Base-by-base conservation (phyloP, 2,888 invertebrate genomes). In the Schrankia costaestrigalis region DNA sequence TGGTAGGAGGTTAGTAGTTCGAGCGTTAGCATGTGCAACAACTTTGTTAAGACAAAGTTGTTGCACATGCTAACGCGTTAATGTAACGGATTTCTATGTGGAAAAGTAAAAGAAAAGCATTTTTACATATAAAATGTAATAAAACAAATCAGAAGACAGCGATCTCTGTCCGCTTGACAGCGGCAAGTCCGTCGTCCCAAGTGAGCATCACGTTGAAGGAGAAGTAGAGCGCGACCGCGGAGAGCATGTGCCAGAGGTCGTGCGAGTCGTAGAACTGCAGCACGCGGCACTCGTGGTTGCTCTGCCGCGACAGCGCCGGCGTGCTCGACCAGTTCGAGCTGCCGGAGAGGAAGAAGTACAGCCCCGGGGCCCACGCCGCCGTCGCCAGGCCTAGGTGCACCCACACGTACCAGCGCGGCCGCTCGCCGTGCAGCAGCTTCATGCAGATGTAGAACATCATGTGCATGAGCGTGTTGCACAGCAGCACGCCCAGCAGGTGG, bases 201-300 rank as follows among this genome's bases (percentile, higher is more conserved):
- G 95, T 93, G 44, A 96, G 87, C 63, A 96, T 79, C 22, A 92
- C 92, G 91, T 94, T 93, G 76, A 95, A 95, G 22, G 94, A 93
- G 69, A 95, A 92, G 72, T 94, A 96, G 89, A 96, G 92, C 34
- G 94, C 93, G 18, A 91, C 87, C 8, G 95, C 94, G n/a, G 95
- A 95, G 40, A 95, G 83, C 71, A 95, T 91, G 79, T 96, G 95
- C 96, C 96, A 97, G 52, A 96, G 90, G 72, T 97, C 96, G 79
- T 97, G 96, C 50, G 89, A 89, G 79, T 96, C 96, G 78, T 94
- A 96, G 80, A 96, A 96, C 41, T 91, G 81, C 43, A 74, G 59
- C 59, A 64, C 44, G 41, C 47, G 70, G 62, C 80, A 78, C 61
- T 78, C 73, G 68, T 81, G 83, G 66, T 83, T 82, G 41, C 32